phyloP scores from a whole-genome alignment of 2,888 invertebrate species.

The Plagodis pulveraria region DNA sequence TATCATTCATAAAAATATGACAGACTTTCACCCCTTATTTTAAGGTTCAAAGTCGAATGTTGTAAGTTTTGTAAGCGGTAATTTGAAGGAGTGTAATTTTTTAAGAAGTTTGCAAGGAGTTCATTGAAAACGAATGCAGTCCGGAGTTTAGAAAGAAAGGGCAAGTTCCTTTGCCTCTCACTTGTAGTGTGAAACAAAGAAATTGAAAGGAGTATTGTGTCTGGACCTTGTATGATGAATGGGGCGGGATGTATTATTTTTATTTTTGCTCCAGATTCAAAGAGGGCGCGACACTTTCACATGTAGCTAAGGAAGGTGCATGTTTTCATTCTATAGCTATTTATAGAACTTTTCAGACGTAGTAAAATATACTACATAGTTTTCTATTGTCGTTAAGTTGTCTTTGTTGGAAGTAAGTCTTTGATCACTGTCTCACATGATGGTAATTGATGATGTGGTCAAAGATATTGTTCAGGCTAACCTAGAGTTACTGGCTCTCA shows the following conservation, averaged over 20 bases:
- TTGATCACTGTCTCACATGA: too few species aligned
- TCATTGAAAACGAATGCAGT: conserved; percentile 79
- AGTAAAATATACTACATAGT: background rate
- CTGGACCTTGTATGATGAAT: conserved; percentile 53
- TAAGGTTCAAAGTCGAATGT: conserved; percentile 27
- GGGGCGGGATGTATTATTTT: conserved; percentile 24
- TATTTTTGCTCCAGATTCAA: conserved; percentile 19
- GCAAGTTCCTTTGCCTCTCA: conserved; percentile 57
- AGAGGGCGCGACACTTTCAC: conserved; percentile 33
- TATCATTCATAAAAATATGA: background rate
- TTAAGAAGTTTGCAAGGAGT: conserved; percentile 65
- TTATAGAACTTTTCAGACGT: background rate
- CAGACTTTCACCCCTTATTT: background rate
- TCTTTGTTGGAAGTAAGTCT: too few species aligned
- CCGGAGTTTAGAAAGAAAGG: conserved; percentile 65
- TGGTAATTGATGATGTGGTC: too few species aligned
- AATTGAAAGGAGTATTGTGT: conserved; percentile 72
- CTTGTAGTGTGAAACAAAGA: conserved; percentile 72
- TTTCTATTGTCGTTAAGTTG: too few species aligned
- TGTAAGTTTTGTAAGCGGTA: conserved; percentile 19
- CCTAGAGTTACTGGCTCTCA: too few species aligned
- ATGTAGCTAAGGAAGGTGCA: conserved; percentile 26
- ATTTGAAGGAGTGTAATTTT: conserved; percentile 38
- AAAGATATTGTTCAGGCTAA: too few species aligned
- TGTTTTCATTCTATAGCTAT: background rate